A percentile compares a stretch with the other conserved stretches of the same genome.
phyloP scores from a whole-genome alignment of 2,888 invertebrate species.

The Macroteleia sp. region DNA sequence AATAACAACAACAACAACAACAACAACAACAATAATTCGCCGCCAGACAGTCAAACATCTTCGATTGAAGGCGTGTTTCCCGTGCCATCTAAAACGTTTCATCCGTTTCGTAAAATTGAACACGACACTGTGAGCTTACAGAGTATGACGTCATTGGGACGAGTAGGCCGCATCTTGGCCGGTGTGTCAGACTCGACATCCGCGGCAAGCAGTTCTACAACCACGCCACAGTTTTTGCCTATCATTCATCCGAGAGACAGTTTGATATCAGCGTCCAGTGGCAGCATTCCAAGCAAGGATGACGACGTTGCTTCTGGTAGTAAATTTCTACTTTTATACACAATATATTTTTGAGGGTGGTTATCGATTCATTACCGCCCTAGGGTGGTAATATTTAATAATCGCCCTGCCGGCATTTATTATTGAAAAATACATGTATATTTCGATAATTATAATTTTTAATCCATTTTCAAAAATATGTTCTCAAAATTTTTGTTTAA shows the following conservation, averaged over 20 bases:
- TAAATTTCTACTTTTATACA: no score
- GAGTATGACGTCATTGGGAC: constrained; percentile 94
- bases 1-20: constrained; percentile 78
- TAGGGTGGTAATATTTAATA: no score
- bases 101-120: constrained; percentile 94
- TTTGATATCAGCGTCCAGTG: constrained; percentile 77
- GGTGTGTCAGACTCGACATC: constrained; percentile 85
- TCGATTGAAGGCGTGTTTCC: constrained; percentile 91
- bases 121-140: constrained; percentile 94
- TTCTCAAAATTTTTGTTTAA: no score
- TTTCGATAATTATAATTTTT: no score
- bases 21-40: constrained; percentile 86
- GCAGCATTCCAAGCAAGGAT: constrained; percentile 79
- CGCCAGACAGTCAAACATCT: constrained; percentile 90
- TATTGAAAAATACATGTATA: no score
- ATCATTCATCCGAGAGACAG: constrained; percentile 73
- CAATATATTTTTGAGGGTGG: no score
- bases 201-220: constrained; percentile 73
- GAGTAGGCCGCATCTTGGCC: constrained; percentile 91
- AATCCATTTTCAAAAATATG: no score
- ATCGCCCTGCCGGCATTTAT: no score
- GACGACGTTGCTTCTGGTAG: constrained; percentile 81
- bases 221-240: constrained; percentile 71
- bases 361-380: no score
- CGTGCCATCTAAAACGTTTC: constrained; percentile 87